Evolutionary conservation across 2,113 vertebrate species (phyloP).

Genomic region (Leptobrachium leishanense): DNA sequence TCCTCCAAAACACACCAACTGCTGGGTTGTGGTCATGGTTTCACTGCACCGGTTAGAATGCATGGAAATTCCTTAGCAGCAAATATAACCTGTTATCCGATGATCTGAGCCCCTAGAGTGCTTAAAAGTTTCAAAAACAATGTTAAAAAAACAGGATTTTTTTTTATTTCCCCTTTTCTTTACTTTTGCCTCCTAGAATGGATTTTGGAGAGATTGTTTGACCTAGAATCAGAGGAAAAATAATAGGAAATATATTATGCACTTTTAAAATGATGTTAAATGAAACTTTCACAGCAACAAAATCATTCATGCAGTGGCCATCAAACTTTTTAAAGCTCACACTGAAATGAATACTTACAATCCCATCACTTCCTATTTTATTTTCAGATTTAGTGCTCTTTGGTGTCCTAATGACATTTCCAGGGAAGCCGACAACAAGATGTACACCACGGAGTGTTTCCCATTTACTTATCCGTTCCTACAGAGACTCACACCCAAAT

Average conservation of each 20-base stretch:
- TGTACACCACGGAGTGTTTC: conserved; percentile 40
- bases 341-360: too few species aligned
- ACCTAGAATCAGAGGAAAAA: neutral
- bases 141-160: neutral
- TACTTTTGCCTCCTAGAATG: neutral
- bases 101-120: neutral
- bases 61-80: conserved; percentile 70
- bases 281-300: too few species aligned
- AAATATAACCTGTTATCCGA: conserved; percentile 10
- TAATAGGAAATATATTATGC: neutral
- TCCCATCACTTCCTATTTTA: too few species aligned
- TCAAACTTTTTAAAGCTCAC: too few species aligned
- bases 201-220: neutral
- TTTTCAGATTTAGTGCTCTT: too few species aligned
- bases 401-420: too few species aligned
- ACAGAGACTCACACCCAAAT: conserved; percentile 54
- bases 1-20: conserved; percentile 55
- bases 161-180: neutral
- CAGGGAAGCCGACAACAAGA: conserved; percentile 5
- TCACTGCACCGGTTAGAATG: conserved; percentile 66
- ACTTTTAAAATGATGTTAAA: neutral
- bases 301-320: too few species aligned
- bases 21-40: conserved; percentile 66
- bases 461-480: conserved; percentile 27
- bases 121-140: neutral